A percentile compares a stretch with the other conserved stretches of the same genome.
phyloP scores from a whole-genome alignment of 1,140 invertebrate genomes.

The Scaptomyza pallida region DNA sequence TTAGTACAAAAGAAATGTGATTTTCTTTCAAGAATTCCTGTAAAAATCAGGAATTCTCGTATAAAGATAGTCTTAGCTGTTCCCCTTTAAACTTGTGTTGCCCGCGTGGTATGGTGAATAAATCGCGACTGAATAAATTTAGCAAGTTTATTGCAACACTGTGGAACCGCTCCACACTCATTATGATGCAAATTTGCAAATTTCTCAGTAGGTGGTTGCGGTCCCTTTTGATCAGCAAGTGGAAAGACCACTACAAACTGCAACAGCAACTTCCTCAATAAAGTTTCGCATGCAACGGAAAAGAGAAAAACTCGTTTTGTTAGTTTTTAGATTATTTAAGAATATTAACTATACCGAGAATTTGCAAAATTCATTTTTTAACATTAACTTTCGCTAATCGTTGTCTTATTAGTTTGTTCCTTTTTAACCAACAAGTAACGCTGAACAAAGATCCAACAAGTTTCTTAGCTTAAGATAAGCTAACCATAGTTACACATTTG shows the following conservation, averaged over 20 bases:
- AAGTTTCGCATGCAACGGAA: conserved; percentile 10
- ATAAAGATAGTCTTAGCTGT: not conserved
- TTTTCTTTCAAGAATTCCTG: too few relatives aligned
- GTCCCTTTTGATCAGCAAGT: conserved; percentile 13
- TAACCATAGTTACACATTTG: conserved; percentile 4
- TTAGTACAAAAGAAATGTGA: too few relatives aligned
- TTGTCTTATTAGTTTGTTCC: not conserved
- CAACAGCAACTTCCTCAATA: conserved; percentile 7
- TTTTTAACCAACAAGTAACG: not conserved
- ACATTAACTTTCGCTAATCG: not conserved
- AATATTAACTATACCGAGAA: not conserved
- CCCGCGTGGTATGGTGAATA: not conserved
- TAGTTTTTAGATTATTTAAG: conserved; percentile 1
- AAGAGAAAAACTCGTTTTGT: not conserved
- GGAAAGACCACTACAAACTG: conserved; percentile 8
- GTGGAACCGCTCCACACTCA: conserved; percentile 14
- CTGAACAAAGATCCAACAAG: not conserved
- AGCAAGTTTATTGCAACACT: not conserved
- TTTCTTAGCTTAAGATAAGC: not conserved
- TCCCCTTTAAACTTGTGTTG: not conserved
- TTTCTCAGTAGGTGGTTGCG: conserved; percentile 1
- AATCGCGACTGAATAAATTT: conserved; percentile 1
- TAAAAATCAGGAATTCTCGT: not conserved
- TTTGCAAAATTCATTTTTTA: too few relatives aligned
- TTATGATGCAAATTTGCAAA: conserved; percentile 41